Percentiles rank a stretch among this genome's conserved stretches.
These are phyloP conservation scores for Drosophila punjabiensis DNA, from an alignment of 1,140 invertebrate species.

Conservation along the genomic window DNA sequence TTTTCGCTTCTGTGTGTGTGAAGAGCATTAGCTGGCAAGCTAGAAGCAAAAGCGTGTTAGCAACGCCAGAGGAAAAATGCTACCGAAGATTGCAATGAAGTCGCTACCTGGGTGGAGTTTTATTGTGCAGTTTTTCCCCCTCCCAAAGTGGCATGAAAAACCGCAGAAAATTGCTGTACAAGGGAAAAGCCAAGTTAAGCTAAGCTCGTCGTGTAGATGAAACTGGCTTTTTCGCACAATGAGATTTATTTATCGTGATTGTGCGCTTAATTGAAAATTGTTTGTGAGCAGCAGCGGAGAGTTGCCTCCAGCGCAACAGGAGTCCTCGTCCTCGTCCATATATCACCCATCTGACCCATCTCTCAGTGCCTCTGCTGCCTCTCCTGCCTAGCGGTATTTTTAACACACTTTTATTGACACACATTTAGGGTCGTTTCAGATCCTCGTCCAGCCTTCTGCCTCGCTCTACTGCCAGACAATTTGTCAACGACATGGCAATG, in stretches of 20 bases:
- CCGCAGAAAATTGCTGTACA: slow-evolving; percentile 67
- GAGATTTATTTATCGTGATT: slow-evolving; percentile 83
- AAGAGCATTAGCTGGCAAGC: slow-evolving; percentile 40
- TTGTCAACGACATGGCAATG: slow-evolving; percentile 72
- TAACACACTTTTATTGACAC: slow-evolving; percentile 64
- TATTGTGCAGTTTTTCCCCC: slow-evolving; percentile 18
- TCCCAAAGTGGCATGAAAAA: slow-evolving; percentile 44
- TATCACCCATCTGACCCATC: slow-evolving; percentile 67
- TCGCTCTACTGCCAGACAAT: slow-evolving; percentile 45
- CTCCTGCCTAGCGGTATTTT: slow-evolving; percentile 60
- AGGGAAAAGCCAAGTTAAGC: slow-evolving; percentile 42
- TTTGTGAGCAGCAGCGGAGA: slow-evolving; percentile 59
- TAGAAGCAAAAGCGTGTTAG: slow-evolving; percentile 81
- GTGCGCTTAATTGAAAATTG: slow-evolving; percentile 82
- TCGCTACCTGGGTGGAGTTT: slow-evolving; percentile 64
- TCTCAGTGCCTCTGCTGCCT: neutral
- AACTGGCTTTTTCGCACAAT: slow-evolving; percentile 68
- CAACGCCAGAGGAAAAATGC: slow-evolving; percentile 43
- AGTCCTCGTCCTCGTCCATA: slow-evolving; percentile 37
- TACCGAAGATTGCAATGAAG: slow-evolving; percentile 60
- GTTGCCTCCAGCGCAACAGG: slow-evolving; percentile 52
- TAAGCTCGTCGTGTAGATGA: slow-evolving; percentile 48
- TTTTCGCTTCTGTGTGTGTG: slow-evolving; percentile 3
- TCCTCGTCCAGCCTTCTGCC: neutral
- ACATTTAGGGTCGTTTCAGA: slow-evolving; percentile 43